Evolutionary conservation across 2,888 invertebrate species (phyloP).

Genomic region (Acleris holmiana): DNA sequence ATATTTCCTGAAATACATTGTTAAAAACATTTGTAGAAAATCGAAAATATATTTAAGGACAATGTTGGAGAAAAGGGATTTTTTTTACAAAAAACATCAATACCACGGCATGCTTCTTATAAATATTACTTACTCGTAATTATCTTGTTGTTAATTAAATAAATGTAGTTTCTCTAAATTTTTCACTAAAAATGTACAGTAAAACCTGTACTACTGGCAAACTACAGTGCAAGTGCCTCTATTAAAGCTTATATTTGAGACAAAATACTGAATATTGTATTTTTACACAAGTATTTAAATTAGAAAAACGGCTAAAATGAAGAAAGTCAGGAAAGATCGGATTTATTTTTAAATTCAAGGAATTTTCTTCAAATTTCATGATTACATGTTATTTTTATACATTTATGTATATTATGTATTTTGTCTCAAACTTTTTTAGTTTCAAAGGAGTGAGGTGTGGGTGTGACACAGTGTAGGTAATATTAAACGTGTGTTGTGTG

Average conservation of each 20-base stretch:
- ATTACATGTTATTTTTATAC: too few species aligned
- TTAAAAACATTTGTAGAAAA: not conserved
- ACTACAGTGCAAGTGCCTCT: slow-evolving; percentile 9
- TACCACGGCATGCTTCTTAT: not conserved
- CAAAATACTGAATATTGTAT: not conserved
- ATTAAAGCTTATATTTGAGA: slow-evolving; percentile 12
- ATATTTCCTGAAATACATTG: slow-evolving; percentile 11
- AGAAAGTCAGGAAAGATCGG: too few species aligned
- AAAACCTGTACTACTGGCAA: not conserved
- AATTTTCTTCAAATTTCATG: too few species aligned
- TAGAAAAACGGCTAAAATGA: too few species aligned
- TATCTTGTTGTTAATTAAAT: not conserved
- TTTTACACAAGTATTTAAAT: not conserved
- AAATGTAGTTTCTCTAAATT: too few species aligned
- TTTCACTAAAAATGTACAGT: too few species aligned
- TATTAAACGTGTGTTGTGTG: not conserved
- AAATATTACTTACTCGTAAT: too few species aligned
- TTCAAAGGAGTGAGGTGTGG: not conserved
- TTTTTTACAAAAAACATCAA: not conserved
- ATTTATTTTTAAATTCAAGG: too few species aligned
- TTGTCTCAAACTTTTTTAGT: too few species aligned
- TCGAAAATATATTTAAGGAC: not conserved
- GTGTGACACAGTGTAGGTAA: not conserved
- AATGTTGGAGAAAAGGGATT: not conserved
- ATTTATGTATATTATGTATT: too few species aligned